phyloP scores from a whole-genome alignment of 2,888 invertebrate species.

The Patella depressa region DNA sequence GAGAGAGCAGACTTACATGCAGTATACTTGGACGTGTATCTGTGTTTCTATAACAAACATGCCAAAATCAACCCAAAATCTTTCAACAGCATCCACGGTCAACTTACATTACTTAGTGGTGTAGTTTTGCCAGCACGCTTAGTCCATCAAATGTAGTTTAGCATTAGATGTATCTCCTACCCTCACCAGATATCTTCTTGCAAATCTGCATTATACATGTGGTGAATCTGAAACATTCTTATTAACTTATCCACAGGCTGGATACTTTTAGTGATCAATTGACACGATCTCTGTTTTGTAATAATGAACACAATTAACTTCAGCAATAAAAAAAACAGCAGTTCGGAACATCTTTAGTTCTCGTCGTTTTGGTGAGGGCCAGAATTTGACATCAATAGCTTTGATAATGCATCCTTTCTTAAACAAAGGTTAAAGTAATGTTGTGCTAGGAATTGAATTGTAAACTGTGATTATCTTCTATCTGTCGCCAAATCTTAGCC shows the following conservation, averaged over 20 bases:
- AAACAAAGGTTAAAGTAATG: background rate
- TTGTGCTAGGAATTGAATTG: background rate
- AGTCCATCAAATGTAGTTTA: background rate
- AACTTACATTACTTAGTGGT: background rate
- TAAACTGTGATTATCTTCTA: background rate
- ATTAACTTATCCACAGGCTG: no score
- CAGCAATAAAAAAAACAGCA: background rate
- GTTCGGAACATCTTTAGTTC: background rate
- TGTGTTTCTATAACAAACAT: background rate
- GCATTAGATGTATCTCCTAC: no score
- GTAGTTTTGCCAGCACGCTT: background rate
- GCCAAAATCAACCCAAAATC: constrained; percentile 2
- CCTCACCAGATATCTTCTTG: background rate
- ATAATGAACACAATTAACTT: background rate
- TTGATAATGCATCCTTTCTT: background rate
- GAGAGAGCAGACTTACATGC: background rate
- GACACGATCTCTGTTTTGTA: background rate
- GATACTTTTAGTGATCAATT: background rate
- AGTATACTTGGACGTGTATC: constrained; percentile 6
- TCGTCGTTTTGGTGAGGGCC: background rate
- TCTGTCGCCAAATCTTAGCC: background rate
- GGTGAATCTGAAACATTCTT: no score
- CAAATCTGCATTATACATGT: background rate
- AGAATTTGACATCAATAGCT: background rate
- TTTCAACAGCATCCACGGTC: constrained; percentile 2